These are phyloP conservation scores for Benthosema pterotum DNA, from an alignment of 2,797 vertebrate genomes.

Conservation along the genomic window DNA sequence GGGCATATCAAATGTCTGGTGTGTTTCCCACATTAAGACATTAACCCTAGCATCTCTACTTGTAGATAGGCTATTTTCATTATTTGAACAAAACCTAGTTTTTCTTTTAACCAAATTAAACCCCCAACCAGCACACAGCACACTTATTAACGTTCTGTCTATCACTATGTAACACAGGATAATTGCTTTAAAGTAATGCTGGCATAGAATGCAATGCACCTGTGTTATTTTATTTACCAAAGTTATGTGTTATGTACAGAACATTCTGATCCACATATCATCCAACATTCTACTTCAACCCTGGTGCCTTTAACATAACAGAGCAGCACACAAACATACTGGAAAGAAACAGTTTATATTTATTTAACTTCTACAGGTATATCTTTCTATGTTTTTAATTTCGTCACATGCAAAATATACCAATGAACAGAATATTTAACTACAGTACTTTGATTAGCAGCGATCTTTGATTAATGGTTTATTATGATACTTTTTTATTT, in stretches of 20 bases:
- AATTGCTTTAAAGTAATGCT: not conserved
- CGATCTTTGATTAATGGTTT: conserved; percentile 35
- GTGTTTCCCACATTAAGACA: no score
- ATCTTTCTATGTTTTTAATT: conserved; percentile 56
- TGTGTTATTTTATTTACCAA: conserved; percentile 12
- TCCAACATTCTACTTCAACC: conserved; percentile 29
- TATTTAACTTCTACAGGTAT: conserved; percentile 68
- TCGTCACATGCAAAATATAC: conserved; percentile 34
- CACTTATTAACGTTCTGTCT: conserved; percentile 1
- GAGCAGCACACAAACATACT: conserved; percentile 24
- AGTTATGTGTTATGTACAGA: conserved; percentile 2
- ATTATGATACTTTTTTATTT: conserved; percentile 17
- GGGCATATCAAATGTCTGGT: no score
- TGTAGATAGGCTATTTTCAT: no score
- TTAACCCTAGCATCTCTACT: no score
- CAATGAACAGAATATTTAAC: conserved; percentile 55
- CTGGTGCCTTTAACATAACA: conserved; percentile 55
- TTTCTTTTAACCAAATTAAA: conserved; percentile 1
- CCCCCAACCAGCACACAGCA: conserved; percentile 24
- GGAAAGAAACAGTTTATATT: conserved; percentile 60
- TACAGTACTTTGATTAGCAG: no score
- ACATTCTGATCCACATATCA: conserved; percentile 6
- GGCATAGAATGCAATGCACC: not conserved
- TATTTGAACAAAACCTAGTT: no score
- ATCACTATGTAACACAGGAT: conserved; percentile 3